These are phyloP conservation scores for Pangasius djambal DNA, from an alignment of 2,797 vertebrate species.

Conservation along the genomic window DNA sequence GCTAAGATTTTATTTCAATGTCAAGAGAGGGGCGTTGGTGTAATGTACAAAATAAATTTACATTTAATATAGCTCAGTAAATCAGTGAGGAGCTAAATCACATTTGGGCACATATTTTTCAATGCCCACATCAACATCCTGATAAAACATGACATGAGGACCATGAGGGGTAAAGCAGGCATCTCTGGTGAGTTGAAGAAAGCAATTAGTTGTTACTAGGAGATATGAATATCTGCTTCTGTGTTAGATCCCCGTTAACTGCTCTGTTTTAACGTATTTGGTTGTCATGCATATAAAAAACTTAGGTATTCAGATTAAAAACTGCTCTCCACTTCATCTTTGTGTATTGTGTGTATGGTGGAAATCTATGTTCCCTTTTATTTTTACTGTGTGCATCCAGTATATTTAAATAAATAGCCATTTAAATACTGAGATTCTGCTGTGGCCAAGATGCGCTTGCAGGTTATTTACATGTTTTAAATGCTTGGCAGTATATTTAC, in stretches of 20 bases:
- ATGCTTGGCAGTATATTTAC: neutral
- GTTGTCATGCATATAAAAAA: conserved; percentile 9
- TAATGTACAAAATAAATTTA: conserved; percentile 73
- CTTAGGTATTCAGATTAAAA: neutral
- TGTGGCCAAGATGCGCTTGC: neutral
- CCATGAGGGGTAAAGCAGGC: conserved; percentile 47
- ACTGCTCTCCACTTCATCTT: neutral
- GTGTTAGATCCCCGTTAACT: conserved; percentile 13
- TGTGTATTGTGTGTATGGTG: neutral
- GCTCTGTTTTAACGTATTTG: neutral
- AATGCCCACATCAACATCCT: conserved; percentile 72
- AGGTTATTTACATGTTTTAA: neutral
- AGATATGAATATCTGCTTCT: conserved; percentile 1
- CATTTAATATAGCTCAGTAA: conserved; percentile 75
- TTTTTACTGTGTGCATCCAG: neutral
- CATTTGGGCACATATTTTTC: conserved; percentile 69
- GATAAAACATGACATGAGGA: conserved; percentile 68
- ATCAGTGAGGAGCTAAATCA: conserved; percentile 66
- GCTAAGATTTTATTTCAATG: conserved; percentile 50
- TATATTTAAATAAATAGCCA: neutral
- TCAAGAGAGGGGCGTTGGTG: conserved; percentile 64
- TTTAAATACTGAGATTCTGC: neutral
- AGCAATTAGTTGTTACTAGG: conserved; percentile 68
- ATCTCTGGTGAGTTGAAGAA: conserved; percentile 61
- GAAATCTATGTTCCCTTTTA: neutral